Evolutionary conservation across 2,888 invertebrate species (phyloP), one percentile per base, ranked within the genome.

Genomic region (Synergus itoensis): DNA sequence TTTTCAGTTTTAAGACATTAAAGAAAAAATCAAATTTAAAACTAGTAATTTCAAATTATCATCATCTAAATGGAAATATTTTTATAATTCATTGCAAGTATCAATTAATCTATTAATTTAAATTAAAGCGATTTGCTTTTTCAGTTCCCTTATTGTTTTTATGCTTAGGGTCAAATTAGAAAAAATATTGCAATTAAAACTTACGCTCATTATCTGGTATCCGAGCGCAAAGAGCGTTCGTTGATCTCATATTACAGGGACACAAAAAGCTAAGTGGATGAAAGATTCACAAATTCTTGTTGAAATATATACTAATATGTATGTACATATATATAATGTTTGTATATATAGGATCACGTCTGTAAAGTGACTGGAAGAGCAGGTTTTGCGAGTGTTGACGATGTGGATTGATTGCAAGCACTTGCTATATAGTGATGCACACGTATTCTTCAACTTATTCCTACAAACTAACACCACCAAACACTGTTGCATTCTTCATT

Each of bases 281-380:
- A 48, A 73, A 73, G 53, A 73, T 73, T 53, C 73, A 53, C 73
- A 9, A 53, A 73, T 73, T 73, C 53, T 40, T 53, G 53, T 53
- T 73, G 53, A 73, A 69, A 69, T 67, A 16, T 43, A 69, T 43
- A 48, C 36, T 36, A 36, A 36, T 36, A 36, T 36, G 5, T 36
- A 36, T 36, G 5, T 36, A 36, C 5, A 36, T 36, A 36, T 36
- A 36, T 36, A 36, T 36, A 36, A 36, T 36, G 36, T 36, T 36
- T 69, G 48, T 48, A 21, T 53, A 53, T 73, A 28, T 53, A 73
- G 36, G 14, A 36, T 73, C 28, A 16, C 53, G 73, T 28, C 53
- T 73, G 53, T 36, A 73, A 48, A 48, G 69, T 69, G 69, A 69
- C 69, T 73, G 69, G 69, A 21, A 73, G 53, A 73, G 73, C 73